Base-by-base conservation (phyloP, 1,140 invertebrate genomes). In the Oryzaephilus surinamensis region DNA sequence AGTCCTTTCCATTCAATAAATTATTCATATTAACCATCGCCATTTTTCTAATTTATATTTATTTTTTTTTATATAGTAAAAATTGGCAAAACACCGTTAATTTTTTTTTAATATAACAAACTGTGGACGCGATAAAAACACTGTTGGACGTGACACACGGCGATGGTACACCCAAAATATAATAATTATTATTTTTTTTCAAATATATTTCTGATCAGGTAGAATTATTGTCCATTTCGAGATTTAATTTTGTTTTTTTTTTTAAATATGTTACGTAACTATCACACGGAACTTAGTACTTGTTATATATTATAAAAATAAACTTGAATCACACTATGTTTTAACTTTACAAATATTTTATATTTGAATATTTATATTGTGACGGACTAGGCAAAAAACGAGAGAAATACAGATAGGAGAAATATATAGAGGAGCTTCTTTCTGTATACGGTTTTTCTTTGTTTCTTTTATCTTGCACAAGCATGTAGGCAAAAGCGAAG, bases 11-110 rank as follows among this genome's bases (percentile, higher is more conserved):
- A 70, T 95, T 94, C 46, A 94, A 74, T 59, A 95, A 76, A 73
- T 89, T 94, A 74, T 90, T 92, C 79, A 95, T 91, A 76, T 92
- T 93, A 62, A 93, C 88, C 84, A 94, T 91, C 66, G 85, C 84
- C 85, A 87, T 84, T 41, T 46, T 34, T 37, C 19, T 24, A 24
- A 30, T 16, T 37, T 37, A 38, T 43, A 19, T 33, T 19, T 32
- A 33, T 33, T 35, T 16, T 14, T 17, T n/a, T 17, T 27, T 11
- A 2, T 21, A 19, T 24, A 35, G 35, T 21, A 21, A 21, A 21
- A 6, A 10, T 6, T 6, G 10, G 19, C 4, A 20, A 20, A 5
- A 20, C 19, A 15, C 12, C 11, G 6, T 7, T 16, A 5, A 6
- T 39, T 38, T 38, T 36, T 36, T 2, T 36, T 36, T 13, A 20